Conservation (phyloP, 2,113 vertebrate genomes). For the Varanus salvator region DNA sequence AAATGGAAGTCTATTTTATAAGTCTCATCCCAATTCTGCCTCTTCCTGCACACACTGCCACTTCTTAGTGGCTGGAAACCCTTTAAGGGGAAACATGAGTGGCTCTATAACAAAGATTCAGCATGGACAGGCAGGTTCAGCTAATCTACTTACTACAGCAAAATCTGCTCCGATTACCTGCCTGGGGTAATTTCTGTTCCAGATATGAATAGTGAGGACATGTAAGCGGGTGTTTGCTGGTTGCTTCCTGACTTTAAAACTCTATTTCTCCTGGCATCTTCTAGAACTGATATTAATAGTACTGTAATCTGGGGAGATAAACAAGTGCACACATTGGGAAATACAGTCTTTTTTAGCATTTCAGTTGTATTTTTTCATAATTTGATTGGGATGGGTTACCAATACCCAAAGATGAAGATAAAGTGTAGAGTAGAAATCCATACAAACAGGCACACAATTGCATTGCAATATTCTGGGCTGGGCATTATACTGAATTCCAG, state of each 20-base stretch:
- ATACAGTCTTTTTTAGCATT: background rate
- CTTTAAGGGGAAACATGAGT: background rate
- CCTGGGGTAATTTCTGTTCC: background rate
- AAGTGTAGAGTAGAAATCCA: background rate
- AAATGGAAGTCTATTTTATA: background rate
- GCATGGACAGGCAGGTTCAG: background rate
- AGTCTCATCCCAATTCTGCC: background rate
- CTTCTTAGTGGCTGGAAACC: background rate
- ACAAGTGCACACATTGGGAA: background rate
- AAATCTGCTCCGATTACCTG: background rate
- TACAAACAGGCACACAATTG: background rate
- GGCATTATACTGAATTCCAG: background rate
- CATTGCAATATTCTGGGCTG: background rate
- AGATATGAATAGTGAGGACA: background rate
- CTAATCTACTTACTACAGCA: background rate
- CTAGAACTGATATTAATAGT: background rate
- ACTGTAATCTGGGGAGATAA: background rate
- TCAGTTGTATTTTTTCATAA: background rate
- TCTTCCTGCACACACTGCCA: background rate
- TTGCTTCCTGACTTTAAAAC: background rate
- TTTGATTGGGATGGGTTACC: background rate
- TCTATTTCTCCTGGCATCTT: background rate
- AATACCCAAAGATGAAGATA: background rate
- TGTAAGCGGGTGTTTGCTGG: too few relatives aligned
- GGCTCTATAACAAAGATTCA: background rate